Conservation (phyloP, 2,113 vertebrate species). For the Lagenorhynchus albirostris region DNA sequence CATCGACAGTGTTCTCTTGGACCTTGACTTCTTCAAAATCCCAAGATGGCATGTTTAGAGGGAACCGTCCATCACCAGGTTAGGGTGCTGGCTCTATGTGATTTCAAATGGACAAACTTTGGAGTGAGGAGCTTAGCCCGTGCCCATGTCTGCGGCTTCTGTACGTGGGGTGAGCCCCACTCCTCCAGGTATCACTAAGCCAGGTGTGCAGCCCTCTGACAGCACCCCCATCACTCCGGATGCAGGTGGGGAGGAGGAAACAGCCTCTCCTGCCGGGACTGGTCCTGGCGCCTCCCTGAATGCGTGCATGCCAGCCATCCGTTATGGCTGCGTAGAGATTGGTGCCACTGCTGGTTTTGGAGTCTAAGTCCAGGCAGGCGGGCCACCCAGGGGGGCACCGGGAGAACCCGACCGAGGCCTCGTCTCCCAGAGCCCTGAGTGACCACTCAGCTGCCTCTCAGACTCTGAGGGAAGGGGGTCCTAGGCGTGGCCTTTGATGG, state of each 20-base stretch:
- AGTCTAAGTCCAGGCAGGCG: neutral
- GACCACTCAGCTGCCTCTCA: neutral
- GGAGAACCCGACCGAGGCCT: neutral
- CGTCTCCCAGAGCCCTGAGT: neutral
- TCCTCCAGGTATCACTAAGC: too few relatives aligned
- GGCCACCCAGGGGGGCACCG: rapidly evolving
- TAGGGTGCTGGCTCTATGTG: rapidly evolving
- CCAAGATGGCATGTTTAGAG: neutral
- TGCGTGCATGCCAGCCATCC: rapidly evolving
- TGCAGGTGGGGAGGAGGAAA: neutral
- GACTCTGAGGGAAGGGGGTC: neutral
- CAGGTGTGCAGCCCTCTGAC: rapidly evolving
- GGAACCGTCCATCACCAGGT: neutral
- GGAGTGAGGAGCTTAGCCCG: rapidly evolving
- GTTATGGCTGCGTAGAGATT: rapidly evolving
- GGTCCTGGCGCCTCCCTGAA: neutral
- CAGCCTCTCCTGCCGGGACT: too few relatives aligned
- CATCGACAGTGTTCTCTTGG: neutral
- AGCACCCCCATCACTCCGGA: rapidly evolving
- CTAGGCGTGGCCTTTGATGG: rapidly evolving
- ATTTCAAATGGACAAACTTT: rapidly evolving
- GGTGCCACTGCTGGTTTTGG: neutral
- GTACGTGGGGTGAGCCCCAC: rapidly evolving
- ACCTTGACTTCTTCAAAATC: neutral
- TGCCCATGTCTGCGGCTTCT: rapidly evolving